Base-by-base conservation (phyloP, 2,888 invertebrate species). In the Tenthredo mesomela region DNA sequence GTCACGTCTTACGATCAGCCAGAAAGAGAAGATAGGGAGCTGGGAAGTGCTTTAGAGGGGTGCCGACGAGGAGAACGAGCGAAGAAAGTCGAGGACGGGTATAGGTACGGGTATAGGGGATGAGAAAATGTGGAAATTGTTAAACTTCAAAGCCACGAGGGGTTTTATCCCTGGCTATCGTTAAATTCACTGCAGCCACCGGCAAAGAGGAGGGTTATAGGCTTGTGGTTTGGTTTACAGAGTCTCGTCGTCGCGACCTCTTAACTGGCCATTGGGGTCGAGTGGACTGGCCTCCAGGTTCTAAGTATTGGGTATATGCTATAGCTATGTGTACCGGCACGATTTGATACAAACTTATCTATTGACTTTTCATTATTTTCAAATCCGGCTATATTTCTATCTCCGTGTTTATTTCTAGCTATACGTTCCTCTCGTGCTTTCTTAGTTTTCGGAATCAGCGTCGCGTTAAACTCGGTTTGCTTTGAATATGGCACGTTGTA, bases 101-200 rank as follows among this genome's bases (percentile, higher is more conserved):
- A 43, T 15, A 12, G 10, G 2, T n/a, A 40, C 71, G 12, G 10
- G 29, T 29, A 25, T 21, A 61, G 61, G 80, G 80, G 80, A 80
- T 80, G 77, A 80, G 80, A 58, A 65, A 80, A 80, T 58, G 58
- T 80, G 80, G 61, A 80, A 80, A 80, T 80, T 80, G 80, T 80
- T 58, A 80, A 80, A 80, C 58, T 80, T 80, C 80, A 80, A 80
- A 80, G 80, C 80, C 80, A 43, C 80, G 61, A 61, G 80, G 77
- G 80, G 61, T 40, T 43, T 80, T 80, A 80, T 65, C 61, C 80
- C n/a, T 43, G 43, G 80, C 80, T 80, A 80, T 80, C 80, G 40
- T 80, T 61, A 40, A 80, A 80, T 80, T 80, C 80, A 65, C 61
- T 58, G 80, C 78, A 58, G 61, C 61, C 43, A 40, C 58, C 61